These are phyloP conservation scores for Anguilla obscura DNA, from an alignment of 2,797 vertebrate species.

Conservation along the genomic window DNA sequence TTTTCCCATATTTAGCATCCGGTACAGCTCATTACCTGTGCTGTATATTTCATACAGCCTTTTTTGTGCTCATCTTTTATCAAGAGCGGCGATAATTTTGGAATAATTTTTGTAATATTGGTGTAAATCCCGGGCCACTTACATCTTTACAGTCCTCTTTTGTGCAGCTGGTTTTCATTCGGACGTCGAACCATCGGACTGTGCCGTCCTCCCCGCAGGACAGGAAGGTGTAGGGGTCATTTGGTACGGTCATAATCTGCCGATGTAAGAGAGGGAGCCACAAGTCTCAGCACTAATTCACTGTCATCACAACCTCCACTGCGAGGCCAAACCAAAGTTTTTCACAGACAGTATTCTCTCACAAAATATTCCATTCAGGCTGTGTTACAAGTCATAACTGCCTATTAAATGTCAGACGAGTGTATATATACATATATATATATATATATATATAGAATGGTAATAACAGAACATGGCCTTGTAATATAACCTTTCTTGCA, in stretches of 20 bases:
- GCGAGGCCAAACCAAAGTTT: neutral
- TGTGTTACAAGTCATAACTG: too few species aligned
- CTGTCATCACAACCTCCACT: neutral
- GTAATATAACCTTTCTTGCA: neutral
- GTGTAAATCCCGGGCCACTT: conserved; percentile 52
- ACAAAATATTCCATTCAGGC: too few species aligned
- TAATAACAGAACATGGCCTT: neutral
- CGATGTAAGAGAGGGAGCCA: neutral
- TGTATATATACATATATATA: neutral
- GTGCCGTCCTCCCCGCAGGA: conserved; percentile 85
- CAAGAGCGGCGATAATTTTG: neutral
- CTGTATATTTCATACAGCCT: neutral
- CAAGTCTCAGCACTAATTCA: neutral
- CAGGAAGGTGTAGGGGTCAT: conserved; percentile 81
- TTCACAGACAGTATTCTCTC: too few species aligned
- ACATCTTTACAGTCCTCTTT: conserved; percentile 99
- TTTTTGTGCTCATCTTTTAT: neutral
- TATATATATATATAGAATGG: neutral
- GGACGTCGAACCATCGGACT: conserved; percentile 83
- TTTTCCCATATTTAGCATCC: neutral
- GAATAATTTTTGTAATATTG: neutral
- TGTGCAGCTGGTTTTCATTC: conserved; percentile 95
- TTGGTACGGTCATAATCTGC: conserved; percentile 82
- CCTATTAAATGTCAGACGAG: too few species aligned
- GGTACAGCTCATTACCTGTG: neutral